A percentile compares a stretch with the other conserved stretches of the same genome.
Evolutionary conservation across 2,113 vertebrate species (phyloP).

Genomic region (Saccopteryx leptura): DNA sequence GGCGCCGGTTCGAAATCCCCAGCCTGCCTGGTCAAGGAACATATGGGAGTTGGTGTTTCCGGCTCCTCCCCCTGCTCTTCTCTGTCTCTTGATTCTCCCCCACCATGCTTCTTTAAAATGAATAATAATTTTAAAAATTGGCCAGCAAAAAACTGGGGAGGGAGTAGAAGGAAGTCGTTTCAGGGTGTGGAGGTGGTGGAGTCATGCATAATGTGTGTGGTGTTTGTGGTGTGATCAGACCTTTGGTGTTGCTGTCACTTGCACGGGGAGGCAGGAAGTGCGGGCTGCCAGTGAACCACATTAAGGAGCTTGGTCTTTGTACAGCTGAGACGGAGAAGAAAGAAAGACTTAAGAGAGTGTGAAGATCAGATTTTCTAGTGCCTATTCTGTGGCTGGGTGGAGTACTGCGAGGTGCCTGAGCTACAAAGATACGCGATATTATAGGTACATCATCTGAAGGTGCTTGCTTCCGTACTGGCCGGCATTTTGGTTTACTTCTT

Average conservation of each 20-base stretch:
- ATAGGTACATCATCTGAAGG: neutral
- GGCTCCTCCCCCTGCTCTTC: too few species aligned
- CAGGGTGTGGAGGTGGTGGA: neutral
- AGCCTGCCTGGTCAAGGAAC: too few species aligned
- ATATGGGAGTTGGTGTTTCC: too few species aligned
- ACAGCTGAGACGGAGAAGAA: neutral
- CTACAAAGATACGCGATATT: neutral
- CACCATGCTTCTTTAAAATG: too few species aligned
- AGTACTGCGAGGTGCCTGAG: neutral
- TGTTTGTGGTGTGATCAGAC: too few species aligned
- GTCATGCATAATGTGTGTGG: fast-evolving
- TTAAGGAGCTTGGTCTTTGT: neutral
- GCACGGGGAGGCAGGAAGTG: neutral
- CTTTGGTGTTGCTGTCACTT: neutral
- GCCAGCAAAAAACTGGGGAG: neutral
- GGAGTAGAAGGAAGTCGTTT: neutral
- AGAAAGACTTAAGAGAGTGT: neutral
- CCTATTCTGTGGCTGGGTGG: neutral
- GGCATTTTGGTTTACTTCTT: neutral
- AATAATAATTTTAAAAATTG: neutral
- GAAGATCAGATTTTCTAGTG: neutral
- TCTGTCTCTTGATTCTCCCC: too few species aligned
- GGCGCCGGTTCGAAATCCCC: too few species aligned
- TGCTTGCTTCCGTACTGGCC: neutral
- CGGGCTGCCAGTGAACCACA: neutral